Percentiles rank a stretch among this genome's conserved stretches.
These are phyloP conservation scores for Gymnopithys bicolor DNA, from an alignment of 2,797 vertebrate species.

Conservation along the genomic window DNA sequence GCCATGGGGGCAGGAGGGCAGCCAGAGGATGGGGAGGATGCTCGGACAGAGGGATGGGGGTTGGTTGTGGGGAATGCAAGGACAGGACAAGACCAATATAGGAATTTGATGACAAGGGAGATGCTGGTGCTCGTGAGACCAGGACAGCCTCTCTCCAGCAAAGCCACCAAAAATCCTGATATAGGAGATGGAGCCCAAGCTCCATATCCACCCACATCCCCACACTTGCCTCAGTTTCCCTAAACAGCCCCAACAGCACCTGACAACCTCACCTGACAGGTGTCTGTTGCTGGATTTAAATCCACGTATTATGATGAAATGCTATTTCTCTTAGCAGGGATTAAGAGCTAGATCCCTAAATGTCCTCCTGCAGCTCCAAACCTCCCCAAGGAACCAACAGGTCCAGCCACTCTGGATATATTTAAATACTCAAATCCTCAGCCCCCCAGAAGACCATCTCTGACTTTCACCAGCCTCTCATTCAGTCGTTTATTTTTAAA, in stretches of 20 bases:
- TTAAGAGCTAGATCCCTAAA: background rate
- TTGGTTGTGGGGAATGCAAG: accelerated
- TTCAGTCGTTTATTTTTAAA: background rate
- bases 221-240: background rate
- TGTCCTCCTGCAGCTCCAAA: background rate
- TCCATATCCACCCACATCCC: background rate
- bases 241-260: background rate
- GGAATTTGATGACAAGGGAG: background rate
- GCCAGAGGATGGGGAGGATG: background rate
- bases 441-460: background rate
- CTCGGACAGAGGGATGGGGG: accelerated
- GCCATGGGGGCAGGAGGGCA: accelerated
- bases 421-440: background rate
- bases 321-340: background rate
- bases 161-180: background rate
- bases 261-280: accelerated
- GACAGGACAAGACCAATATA: accelerated
- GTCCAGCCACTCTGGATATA: background rate
- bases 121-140: background rate
- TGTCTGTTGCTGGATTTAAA: background rate
- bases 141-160: background rate
- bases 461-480: background rate
- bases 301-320: accelerated
- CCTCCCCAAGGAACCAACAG: background rate
- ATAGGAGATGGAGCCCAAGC: accelerated